Conservation (phyloP, 2,113 vertebrate species). For the Pavo muticus region DNA sequence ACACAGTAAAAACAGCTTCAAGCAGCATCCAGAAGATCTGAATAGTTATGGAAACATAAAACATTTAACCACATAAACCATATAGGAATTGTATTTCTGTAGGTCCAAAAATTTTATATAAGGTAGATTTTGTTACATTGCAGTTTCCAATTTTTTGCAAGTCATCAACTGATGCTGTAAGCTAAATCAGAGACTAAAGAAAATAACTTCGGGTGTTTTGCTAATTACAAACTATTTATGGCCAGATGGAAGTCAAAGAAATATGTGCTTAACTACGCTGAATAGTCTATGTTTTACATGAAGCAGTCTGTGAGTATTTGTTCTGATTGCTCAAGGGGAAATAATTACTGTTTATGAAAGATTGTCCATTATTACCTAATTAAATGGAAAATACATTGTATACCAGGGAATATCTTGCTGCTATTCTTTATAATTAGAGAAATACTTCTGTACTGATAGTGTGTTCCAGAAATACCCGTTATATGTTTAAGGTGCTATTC, state of each 20-base stretch:
- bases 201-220: slow-evolving; percentile 15
- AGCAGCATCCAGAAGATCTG: neutral
- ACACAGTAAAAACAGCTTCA: neutral
- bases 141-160: neutral
- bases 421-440: neutral
- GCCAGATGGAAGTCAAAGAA: slow-evolving; percentile 49
- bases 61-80: neutral
- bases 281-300: slow-evolving; percentile 10
- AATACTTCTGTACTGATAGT: neutral
- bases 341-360: slow-evolving; percentile 47
- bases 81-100: neutral
- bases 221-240: slow-evolving; percentile 20
- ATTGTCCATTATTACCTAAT: slow-evolving; percentile 29
- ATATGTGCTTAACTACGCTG: slow-evolving; percentile 18
- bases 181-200: neutral
- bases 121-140: neutral
- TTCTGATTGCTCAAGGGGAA: slow-evolving; percentile 48
- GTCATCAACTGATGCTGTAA: neutral
- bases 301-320: slow-evolving; percentile 12
- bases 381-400: neutral
- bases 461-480: neutral
- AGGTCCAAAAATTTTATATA: neutral
- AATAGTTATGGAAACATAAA: neutral
- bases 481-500: neutral
- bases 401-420: neutral